Base-by-base conservation (phyloP, 2,113 vertebrate genomes). In the Lamprotornis superbus region DNA sequence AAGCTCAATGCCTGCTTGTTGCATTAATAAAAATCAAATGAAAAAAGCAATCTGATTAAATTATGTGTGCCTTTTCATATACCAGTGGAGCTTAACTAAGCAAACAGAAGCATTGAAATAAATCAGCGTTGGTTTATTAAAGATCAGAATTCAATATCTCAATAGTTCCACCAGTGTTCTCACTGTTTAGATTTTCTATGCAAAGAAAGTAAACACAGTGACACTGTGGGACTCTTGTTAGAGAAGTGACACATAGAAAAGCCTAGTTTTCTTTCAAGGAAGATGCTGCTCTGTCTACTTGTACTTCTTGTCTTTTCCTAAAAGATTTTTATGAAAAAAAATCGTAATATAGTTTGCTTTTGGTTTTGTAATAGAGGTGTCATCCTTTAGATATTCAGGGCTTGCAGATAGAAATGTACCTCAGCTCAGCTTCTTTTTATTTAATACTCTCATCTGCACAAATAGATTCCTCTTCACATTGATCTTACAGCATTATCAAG, bases 71-170 rank as follows among this genome's bases (percentile, higher is more conserved):
- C 78, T 98, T 97, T 97, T 95, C 94, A 90, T 98, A 82, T 96
- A 95, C 92, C 61, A 42, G 52, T 93, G 95, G 92, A 97, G 97
- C 98, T 98, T 98, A 98, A 97, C 97, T 98, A 97, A 97, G 97
- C 97, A 98, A 98, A 98, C 96, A 98, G 97, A 97, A 97, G 92
- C 97, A 97, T 81, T 91, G 96, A 97, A 97, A 96, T 97, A 98
- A 98, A 98, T 98, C 98, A 98, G 93, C 97, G 96, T 97, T 98
- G 95, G 98, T 98, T 98, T 98, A 98, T 98, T 98, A 98, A 98
- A 98, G 97, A 98, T 97, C 96, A 98, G 88, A 97, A 98, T 98
- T 98, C 98, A 98, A 97, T 98, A 98, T 98, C 96, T 97, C 95
- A 92, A 73, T 97, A 96, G 95, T 94, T 97, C 82, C 94, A 97